Base-by-base conservation (phyloP, 1,140 invertebrate species). In the Eumaeus atala region DNA sequence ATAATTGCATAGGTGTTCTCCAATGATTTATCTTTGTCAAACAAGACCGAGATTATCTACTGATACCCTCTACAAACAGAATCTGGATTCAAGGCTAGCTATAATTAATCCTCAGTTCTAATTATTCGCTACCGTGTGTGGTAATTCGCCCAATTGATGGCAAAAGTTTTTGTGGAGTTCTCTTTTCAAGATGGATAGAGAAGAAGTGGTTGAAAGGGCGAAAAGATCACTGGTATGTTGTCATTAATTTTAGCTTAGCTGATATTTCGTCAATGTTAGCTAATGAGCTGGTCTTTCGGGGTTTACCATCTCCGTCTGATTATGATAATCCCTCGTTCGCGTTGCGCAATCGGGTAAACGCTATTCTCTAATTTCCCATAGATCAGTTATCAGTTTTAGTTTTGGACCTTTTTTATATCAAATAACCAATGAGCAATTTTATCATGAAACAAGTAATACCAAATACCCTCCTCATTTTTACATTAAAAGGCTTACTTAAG, bases 21-120 rank as follows among this genome's bases (percentile, higher is more conserved):
- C 63, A 67, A 73, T 67, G 56, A 61, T 67, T 64, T 67, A 71
- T 68, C 72, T 72, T 65, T 56, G 55, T 28, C 62, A 75, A 75
- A 77, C 67, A 77, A 12, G 51, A 28, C 8, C 35, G 35, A 64
- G 72, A 70, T 74, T 64, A 74, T 67, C 61, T n/a, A 17, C 14
- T 59, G 61, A 63, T 74, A 70, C 48, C 47, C 56, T 18, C 12
- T 21, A 37, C 62, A 72, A 72, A 75, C 72, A 69, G 10, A 63
- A 54, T 36, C 53, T 48, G 51, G 48, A 64, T 62, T 61, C 72
- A 70, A 73, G 72, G 67, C 17, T 73, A 67, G 44, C 51, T 56
- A 21, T 38, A 21, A 48, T 37, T 57, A 48, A 52, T 21, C 14
- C 47, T 21, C 48, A 49, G 47, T 48, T 33, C 28, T 48, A 52